Percentiles rank a stretch among this genome's conserved stretches.
These are phyloP conservation scores for Vireo altiloquus DNA, from an alignment of 2,113 vertebrate species.

Conservation along the genomic window DNA sequence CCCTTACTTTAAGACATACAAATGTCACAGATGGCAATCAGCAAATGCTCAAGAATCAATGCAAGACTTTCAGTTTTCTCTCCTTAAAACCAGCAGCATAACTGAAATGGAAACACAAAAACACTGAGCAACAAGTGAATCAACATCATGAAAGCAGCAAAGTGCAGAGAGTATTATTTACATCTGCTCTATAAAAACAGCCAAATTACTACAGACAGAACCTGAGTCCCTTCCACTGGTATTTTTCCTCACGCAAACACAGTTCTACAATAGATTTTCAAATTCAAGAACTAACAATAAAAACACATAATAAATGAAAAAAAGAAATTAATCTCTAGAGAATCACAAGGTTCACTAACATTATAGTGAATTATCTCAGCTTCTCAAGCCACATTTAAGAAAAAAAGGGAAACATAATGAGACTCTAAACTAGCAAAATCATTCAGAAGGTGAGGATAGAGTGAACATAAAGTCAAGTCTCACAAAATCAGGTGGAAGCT, in stretches of 20 bases:
- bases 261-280: background rate
- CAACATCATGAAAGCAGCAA: background rate
- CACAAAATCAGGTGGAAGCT: background rate
- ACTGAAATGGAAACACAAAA: background rate
- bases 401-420: background rate
- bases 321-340: background rate
- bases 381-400: background rate
- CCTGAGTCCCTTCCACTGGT: background rate
- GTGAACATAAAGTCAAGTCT: background rate
- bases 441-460: background rate
- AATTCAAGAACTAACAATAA: background rate
- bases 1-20: background rate
- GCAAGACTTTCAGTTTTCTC: background rate
- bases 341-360: background rate
- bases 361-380: background rate
- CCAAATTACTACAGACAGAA: background rate
- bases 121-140: background rate
- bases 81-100: background rate
- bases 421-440: background rate
- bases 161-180: background rate
- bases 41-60: background rate
- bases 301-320: background rate
- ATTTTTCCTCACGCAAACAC: background rate
- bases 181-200: background rate
- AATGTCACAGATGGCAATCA: background rate